Evolutionary conservation across 37 sponge, comb jelly and placozoan species (phyloP).

Genomic region (Cliona cf. orientalis): DNA sequence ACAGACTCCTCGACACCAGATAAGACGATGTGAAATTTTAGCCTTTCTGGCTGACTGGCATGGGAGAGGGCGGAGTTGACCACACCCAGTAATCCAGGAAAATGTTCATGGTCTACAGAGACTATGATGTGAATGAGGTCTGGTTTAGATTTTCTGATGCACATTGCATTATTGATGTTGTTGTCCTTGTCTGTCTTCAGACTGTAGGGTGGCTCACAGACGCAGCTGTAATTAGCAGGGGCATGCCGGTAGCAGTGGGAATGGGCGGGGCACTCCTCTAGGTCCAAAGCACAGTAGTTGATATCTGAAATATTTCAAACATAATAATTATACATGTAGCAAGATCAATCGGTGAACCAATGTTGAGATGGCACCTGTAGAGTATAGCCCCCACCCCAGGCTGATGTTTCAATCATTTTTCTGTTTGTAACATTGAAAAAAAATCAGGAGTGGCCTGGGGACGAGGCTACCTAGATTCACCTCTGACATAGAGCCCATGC

Average conservation of each 20-base stretch:
- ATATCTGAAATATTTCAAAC: conserved; percentile 38
- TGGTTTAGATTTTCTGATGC: no score
- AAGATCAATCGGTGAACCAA: no score
- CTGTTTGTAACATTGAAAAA: no score
- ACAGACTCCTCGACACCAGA: conserved; percentile 7
- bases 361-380: no score
- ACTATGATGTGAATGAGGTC: conserved; percentile 39
- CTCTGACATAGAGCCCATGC: conserved; percentile 61
- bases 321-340: no score
- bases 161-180: no score
- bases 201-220: conserved; percentile 21
- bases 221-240: conserved; percentile 75
- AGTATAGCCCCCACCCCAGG: no score
- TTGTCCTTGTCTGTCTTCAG: not conserved
- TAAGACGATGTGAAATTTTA: conserved; percentile 53
- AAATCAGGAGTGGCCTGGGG: not conserved
- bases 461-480: conserved; percentile 5
- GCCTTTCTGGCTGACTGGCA: conserved; percentile 2
- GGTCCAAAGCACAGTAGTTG: conserved; percentile 61
- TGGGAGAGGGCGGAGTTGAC: conserved; percentile 49
- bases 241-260: conserved; percentile 46
- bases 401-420: not conserved
- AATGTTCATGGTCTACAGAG: conserved; percentile 55
- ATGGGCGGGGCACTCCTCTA: conserved; percentile 58
- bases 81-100: conserved; percentile 38